These are phyloP conservation scores for Bolinopsis microptera DNA, from an alignment of 37 sponge, comb jelly and placozoan species.

Conservation along the genomic window DNA sequence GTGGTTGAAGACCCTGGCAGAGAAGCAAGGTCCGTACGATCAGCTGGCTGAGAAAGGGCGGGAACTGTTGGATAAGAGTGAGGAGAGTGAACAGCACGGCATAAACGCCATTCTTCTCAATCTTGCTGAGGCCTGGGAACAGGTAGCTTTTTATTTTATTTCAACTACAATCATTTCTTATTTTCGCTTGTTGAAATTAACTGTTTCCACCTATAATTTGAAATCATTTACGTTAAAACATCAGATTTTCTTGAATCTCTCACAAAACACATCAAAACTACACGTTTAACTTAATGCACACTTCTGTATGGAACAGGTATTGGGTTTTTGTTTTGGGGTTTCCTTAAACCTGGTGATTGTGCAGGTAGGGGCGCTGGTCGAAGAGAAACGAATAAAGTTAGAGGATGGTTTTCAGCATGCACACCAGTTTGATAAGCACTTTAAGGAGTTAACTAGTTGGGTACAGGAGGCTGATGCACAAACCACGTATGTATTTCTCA, in stretches of 20 bases:
- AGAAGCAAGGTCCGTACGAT: neutral
- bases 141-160: no score
- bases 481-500: neutral
- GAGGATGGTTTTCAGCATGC: constrained; percentile 53
- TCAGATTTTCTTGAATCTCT: no score
- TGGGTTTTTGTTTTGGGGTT: no score
- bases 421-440: constrained; percentile 34
- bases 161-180: no score
- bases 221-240: no score
- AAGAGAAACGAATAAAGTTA: constrained; percentile 37
- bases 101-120: constrained; percentile 34
- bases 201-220: no score
- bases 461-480: constrained; percentile 44
- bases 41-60: neutral
- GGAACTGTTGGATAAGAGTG: constrained; percentile 45
- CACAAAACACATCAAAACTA: no score
- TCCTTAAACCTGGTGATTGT: no score
- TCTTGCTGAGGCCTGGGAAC: constrained; percentile 54
- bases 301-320: no score
- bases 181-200: no score
- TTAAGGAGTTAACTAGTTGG: neutral
- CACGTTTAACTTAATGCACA: no score
- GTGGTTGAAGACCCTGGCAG: constrained; percentile 19
- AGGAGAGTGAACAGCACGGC: constrained; percentile 58
- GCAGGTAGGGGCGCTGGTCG: neutral